Conservation (phyloP, 2,888 invertebrate genomes). For the Nemotelus pantherinus region DNA sequence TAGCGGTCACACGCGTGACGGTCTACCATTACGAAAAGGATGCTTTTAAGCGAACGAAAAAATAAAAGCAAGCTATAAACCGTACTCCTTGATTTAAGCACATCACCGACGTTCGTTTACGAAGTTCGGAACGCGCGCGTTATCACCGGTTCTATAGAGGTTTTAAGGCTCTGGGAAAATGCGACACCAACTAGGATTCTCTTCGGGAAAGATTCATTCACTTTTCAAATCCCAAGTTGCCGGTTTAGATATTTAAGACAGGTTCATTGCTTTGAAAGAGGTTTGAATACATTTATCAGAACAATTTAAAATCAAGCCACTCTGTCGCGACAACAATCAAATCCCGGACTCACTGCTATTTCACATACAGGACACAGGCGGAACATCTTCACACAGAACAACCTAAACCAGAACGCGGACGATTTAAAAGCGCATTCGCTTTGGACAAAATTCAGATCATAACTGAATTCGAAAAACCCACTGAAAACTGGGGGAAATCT, state of each 20-base stretch:
- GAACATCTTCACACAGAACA: background rate
- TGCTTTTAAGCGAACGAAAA: background rate
- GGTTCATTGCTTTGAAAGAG: too few species aligned
- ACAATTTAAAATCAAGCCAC: too few species aligned
- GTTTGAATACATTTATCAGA: too few species aligned
- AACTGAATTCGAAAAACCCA: constrained; percentile 41
- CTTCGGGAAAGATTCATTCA: too few species aligned
- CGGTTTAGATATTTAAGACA: too few species aligned
- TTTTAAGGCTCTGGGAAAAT: background rate
- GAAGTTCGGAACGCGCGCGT: constrained; percentile 24
- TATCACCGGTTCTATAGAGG: constrained; percentile 22
- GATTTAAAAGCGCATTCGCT: constrained; percentile 43
- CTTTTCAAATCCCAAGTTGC: background rate
- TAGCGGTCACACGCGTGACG: background rate
- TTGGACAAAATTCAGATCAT: constrained; percentile 42
- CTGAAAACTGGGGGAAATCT: constrained; percentile 38
- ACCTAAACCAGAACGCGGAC: constrained; percentile 33
- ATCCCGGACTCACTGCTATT: background rate
- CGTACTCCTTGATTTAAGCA: background rate
- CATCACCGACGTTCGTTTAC: constrained; percentile 30
- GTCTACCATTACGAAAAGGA: background rate
- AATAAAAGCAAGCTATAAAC: background rate
- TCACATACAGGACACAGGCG: constrained; percentile 9
- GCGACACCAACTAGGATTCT: background rate
- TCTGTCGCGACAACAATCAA: too few species aligned